These are phyloP conservation scores for Drosophila lutescens DNA, from an alignment of 2,888 invertebrate genomes.

Conservation along the genomic window DNA sequence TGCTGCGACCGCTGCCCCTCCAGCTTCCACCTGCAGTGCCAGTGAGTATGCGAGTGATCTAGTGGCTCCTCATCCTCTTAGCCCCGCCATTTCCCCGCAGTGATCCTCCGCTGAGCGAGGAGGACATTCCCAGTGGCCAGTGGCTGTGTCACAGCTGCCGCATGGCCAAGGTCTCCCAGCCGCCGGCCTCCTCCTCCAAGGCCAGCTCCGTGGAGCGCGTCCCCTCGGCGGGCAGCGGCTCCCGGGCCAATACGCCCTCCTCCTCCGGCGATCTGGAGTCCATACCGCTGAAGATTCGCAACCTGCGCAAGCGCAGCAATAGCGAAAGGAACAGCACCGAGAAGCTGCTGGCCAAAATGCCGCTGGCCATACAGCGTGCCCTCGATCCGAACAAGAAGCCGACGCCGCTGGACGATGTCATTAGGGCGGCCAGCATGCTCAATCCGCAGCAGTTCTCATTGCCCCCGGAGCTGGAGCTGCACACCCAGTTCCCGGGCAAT, in stretches of 20 bases:
- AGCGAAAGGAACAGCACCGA: constrained; percentile 82
- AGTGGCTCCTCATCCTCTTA: background rate
- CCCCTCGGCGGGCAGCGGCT: constrained; percentile 83
- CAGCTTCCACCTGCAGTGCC: constrained; percentile 97
- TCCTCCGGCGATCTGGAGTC: constrained; percentile 75
- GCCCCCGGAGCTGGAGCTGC: constrained; percentile 91
- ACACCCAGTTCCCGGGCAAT: constrained; percentile 92
- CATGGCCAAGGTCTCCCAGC: constrained; percentile 79
- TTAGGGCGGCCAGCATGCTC: constrained; percentile 92
- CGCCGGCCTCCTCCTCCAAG: constrained; percentile 81
- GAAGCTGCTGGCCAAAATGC: constrained; percentile 78
- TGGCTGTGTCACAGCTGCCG: constrained; percentile 96
- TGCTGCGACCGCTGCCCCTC: constrained; percentile 98
- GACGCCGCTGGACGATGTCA: constrained; percentile 90
- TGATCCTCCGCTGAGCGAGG: constrained; percentile 95
- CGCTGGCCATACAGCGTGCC: constrained; percentile 80
- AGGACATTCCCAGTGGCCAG: constrained; percentile 94
- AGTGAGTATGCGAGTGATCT: constrained; percentile 86
- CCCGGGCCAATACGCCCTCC: constrained; percentile 81
- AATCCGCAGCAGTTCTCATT: constrained; percentile 96
- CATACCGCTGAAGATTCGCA: constrained; percentile 84
- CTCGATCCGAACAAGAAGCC: constrained; percentile 83
- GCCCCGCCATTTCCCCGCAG: constrained; percentile 84
- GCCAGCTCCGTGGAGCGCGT: constrained; percentile 84
- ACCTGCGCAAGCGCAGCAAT: constrained; percentile 83